These are phyloP conservation scores for Troilus luridus DNA, from an alignment of 2,888 invertebrate species.

Conservation along the genomic window DNA sequence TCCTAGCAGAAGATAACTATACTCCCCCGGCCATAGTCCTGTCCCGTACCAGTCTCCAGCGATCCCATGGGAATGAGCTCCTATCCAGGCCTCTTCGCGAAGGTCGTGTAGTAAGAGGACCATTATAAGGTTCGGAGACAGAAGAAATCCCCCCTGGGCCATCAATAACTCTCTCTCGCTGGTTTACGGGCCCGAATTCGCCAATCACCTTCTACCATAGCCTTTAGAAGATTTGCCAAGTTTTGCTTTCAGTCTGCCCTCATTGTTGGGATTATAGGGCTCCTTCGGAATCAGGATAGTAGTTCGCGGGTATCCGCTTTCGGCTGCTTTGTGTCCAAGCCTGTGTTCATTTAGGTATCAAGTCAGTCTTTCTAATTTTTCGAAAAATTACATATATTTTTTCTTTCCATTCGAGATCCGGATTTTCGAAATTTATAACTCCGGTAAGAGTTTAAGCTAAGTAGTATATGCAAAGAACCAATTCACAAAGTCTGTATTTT, in stretches of 20 bases:
- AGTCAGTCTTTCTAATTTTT: background rate
- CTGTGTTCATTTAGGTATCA: background rate
- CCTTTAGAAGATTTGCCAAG: conserved; percentile 21
- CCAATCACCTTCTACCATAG: background rate
- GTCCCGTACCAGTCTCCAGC: background rate
- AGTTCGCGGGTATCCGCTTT: background rate
- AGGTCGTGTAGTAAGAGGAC: conserved; percentile 37
- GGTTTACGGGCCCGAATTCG: conserved; percentile 2
- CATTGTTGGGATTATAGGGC: conserved; percentile 1
- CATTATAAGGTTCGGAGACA: background rate
- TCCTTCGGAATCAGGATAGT: background rate
- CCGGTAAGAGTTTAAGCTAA: background rate
- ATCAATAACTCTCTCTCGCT: conserved; percentile 17
- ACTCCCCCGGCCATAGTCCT: background rate
- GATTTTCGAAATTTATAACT: background rate
- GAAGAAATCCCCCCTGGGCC: conserved; percentile 23
- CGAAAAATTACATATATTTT: background rate
- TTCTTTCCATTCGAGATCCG: background rate
- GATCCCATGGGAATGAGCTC: conserved; percentile 19
- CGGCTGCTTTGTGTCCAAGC: background rate
- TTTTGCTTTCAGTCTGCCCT: background rate
- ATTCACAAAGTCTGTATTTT: background rate
- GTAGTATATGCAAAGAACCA: background rate
- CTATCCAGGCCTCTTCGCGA: background rate
- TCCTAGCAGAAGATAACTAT: background rate